Base-by-base conservation (phyloP, 1,140 invertebrate species). In the Drosophila mauritiana region DNA sequence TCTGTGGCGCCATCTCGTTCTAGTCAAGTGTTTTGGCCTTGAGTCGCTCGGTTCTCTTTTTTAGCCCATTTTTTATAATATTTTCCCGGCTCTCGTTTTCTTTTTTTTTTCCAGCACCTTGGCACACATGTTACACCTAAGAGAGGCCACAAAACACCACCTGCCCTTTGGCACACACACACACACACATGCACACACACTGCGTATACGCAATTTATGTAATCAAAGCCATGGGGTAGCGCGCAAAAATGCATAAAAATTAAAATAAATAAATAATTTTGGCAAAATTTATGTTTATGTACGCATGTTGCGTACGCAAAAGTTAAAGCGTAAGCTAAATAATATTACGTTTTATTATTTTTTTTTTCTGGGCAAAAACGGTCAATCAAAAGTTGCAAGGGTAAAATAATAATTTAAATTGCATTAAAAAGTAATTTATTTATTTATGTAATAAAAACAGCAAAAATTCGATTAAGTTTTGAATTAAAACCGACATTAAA, bases 11-110 rank as follows among this genome's bases (percentile, higher is more conserved):
- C 45, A 42, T 73, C 69, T 73, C 69, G 62, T 34, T 74, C 72
- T 51, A 55, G 59, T 34, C 69, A 74, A 74, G 72, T 62, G 72
- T 51, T 64, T 55, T 73, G 72, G 57, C 72, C 72, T 74, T 74
- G 72, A 73, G 72, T 69, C 46, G 49, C 48, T 61, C 27, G 40
- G 61, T 61, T 37, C n/a, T 6, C 11, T 17, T 51, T 63, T 65
- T 69, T 70, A 39, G 20, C 31, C 57, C 34, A 59, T 59, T 70
- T 70, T 70, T 10, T 31, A 31, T 49, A 15, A 15, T 51, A 15
- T 39, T 17, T 31, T 42, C 40, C 31, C 31, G 31, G 7, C 8
- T 31, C 6, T 22, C 20, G 20, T 22, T 27, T 27, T 31, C 8
- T 31, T 42, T 52, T 52, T 65, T 59, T 64, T 59, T 13, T 27